Evolutionary conservation across 1,140 invertebrate species (phyloP).

Genomic region (Drosophila willistoni): DNA sequence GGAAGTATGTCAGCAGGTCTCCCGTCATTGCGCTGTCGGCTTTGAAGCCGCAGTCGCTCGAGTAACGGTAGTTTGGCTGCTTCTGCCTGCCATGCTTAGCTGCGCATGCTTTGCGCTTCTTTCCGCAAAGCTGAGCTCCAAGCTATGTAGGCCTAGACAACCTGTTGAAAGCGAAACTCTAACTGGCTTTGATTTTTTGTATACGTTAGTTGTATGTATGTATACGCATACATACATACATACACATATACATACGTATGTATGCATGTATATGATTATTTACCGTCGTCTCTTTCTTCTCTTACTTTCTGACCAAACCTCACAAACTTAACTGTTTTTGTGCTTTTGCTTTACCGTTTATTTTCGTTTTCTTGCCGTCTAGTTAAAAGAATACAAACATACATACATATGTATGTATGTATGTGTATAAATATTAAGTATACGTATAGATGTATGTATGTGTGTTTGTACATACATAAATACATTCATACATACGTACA

Average conservation of each 20-base stretch:
- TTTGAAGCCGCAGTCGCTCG: slow-evolving; percentile 51
- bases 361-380: slow-evolving; percentile 47
- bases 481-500: neutral
- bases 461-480: slow-evolving; percentile 16
- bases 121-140: slow-evolving; percentile 54
- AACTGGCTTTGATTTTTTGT: slow-evolving; percentile 37
- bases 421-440: neutral
- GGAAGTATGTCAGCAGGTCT: slow-evolving; percentile 83
- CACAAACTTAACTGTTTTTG: slow-evolving; percentile 40
- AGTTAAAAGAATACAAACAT: slow-evolving; percentile 45
- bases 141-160: slow-evolving; percentile 63
- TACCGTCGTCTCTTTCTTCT: neutral
- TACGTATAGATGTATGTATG: neutral
- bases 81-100: slow-evolving; percentile 66
- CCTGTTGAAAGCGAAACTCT: slow-evolving; percentile 83
- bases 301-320: slow-evolving; percentile 12
- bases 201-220: slow-evolving; percentile 13
- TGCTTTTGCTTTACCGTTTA: slow-evolving; percentile 73
- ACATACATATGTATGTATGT: neutral
- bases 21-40: slow-evolving; percentile 21
- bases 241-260: neutral
- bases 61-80: slow-evolving; percentile 80
- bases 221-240: neutral
- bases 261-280: neutral
- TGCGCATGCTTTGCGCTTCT: slow-evolving; percentile 67